Conservation (phyloP, 2,888 invertebrate genomes). For the Alsophila aescularia region DNA sequence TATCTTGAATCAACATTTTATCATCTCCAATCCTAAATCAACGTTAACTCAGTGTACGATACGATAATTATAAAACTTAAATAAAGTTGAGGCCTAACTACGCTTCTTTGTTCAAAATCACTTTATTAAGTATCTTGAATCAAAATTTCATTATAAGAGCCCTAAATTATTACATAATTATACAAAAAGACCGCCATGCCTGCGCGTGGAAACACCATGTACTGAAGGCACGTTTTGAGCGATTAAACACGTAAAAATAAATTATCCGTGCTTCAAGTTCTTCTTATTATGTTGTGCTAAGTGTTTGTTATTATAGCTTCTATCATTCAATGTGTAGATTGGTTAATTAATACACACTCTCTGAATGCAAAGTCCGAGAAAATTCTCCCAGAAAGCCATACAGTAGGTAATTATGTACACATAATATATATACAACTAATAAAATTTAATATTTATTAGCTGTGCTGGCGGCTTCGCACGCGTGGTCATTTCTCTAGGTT, state of each 20-base stretch:
- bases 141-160: neutral
- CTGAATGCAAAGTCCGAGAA: no score
- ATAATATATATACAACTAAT: no score
- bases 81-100: no score
- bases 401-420: no score
- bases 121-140: neutral
- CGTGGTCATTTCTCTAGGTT: no score
- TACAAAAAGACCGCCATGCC: neutral
- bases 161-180: conserved; percentile 5
- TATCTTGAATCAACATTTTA: no score
- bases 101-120: neutral
- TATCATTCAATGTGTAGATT: neutral
- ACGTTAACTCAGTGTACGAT: no score
- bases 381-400: no score
- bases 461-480: no score
- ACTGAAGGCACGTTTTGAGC: neutral
- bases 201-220: conserved; percentile 1
- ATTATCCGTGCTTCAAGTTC: neutral
- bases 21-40: no score
- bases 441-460: no score
- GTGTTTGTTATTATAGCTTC: conserved; percentile 3
- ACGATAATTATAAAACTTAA: no score
- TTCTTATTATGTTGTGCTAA: conserved; percentile 17
- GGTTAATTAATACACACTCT: neutral
- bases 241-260: conserved; percentile 6